Percentiles rank a stretch among this genome's conserved stretches.
Evolutionary conservation across 2,888 invertebrate genomes (phyloP).

Genomic region (Tanaodytes sp.): DNA sequence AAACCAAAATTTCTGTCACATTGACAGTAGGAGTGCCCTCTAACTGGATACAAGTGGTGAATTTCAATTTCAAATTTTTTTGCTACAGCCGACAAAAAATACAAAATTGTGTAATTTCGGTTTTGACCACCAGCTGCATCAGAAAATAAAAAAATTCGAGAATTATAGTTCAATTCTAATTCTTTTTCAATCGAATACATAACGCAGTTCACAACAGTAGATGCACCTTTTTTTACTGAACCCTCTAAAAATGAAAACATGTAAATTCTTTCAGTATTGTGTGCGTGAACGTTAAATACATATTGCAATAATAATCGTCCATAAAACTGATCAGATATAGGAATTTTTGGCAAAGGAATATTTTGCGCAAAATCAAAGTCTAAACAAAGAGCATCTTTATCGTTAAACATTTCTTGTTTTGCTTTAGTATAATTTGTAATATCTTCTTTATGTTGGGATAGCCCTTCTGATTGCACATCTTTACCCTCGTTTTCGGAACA

Average conservation of each 20-base stretch:
- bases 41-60: constrained; percentile 47
- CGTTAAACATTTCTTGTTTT: background rate
- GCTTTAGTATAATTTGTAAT: no score
- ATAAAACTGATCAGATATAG: constrained; percentile 42
- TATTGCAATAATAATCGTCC: constrained; percentile 9
- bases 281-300: constrained; percentile 47
- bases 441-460: no score
- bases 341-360: constrained; percentile 43
- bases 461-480: no score
- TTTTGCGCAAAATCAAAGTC: constrained; percentile 39
- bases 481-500: constrained; percentile 9
- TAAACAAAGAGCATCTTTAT: constrained; percentile 21
- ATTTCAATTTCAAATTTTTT: constrained; percentile 37
- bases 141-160: constrained; percentile 45
- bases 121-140: constrained; percentile 51
- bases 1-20: constrained; percentile 53
- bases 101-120: constrained; percentile 29
- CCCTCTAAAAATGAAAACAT: constrained; percentile 41
- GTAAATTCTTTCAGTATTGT: constrained; percentile 25
- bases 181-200: constrained; percentile 31
- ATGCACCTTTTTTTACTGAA: constrained; percentile 35
- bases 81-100: constrained; percentile 29
- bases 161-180: constrained; percentile 10
- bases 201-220: constrained; percentile 33
- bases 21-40: constrained; percentile 50